Percentiles rank a stretch among this genome's conserved stretches.
Conservation (phyloP, 2,797 vertebrate species). For the Hydrocynus forskahlii region DNA sequence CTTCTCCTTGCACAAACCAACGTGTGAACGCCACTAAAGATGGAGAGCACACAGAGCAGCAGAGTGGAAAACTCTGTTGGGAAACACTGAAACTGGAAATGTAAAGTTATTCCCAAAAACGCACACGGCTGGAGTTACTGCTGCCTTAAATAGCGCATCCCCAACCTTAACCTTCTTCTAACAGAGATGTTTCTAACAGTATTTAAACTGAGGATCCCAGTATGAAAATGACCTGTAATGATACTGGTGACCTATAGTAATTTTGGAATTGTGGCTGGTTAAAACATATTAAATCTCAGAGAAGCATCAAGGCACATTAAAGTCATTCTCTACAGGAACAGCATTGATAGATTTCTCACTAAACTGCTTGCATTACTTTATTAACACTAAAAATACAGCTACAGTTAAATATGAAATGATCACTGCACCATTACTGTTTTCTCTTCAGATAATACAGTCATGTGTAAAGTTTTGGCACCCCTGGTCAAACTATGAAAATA, state of each 20-base stretch:
- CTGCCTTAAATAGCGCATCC: background rate
- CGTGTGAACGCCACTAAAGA: slow-evolving; percentile 5
- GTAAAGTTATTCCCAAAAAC: background rate
- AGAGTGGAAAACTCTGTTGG: background rate
- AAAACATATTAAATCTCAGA: too few species aligned
- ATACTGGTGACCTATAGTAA: background rate
- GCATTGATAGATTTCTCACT: too few species aligned
- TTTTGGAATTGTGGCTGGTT: background rate
- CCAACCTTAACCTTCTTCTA: background rate
- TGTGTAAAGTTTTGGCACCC: too few species aligned
- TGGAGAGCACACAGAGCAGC: slow-evolving; percentile 8
- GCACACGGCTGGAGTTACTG: background rate
- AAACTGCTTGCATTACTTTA: too few species aligned
- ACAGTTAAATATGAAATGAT: too few species aligned
- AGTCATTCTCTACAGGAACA: too few species aligned
- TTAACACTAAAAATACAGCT: too few species aligned
- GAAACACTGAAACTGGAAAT: background rate
- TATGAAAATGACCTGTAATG: background rate
- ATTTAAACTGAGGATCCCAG: background rate
- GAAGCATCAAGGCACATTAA: too few species aligned
- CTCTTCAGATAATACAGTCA: too few species aligned
- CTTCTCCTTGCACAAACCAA: background rate
- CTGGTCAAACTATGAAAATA: too few species aligned
- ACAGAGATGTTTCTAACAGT: background rate
- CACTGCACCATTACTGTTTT: too few species aligned